Conservation (phyloP, 2,888 invertebrate species). For the Helobdella robusta region DNA sequence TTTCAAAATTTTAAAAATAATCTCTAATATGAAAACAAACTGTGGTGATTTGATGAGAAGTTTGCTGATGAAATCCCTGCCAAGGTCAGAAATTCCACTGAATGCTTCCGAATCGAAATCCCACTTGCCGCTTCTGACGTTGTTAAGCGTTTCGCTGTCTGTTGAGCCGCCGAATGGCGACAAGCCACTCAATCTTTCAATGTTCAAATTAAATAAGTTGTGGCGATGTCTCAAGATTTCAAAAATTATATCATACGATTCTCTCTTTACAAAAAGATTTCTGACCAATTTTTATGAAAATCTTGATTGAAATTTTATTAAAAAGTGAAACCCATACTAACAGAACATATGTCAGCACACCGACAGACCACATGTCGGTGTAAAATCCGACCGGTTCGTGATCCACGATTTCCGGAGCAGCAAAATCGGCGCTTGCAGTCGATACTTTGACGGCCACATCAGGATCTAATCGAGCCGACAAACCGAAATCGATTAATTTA, state of each 20-base stretch:
- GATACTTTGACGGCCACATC: constrained; percentile 97
- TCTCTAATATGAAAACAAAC: constrained; percentile 54
- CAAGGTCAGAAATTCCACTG: constrained; percentile 84
- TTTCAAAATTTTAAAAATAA: not conserved
- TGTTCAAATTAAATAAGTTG: too few species aligned
- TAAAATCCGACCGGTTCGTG: constrained; percentile 98
- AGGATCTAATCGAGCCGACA: constrained; percentile 93
- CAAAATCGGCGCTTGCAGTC: constrained; percentile 97
- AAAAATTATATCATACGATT: too few species aligned
- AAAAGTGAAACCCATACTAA: constrained; percentile 56
- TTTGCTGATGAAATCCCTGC: constrained; percentile 91
- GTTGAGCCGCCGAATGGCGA: constrained; percentile 98
- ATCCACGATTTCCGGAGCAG: constrained; percentile 97
- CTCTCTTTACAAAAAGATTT: too few species aligned
- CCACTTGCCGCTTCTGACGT: constrained; percentile 97
- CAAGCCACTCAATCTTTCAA: constrained; percentile 80
- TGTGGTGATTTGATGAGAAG: constrained; percentile 72
- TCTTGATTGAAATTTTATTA: not conserved
- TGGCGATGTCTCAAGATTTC: too few species aligned
- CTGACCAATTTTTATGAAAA: not conserved
- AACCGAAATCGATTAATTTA: constrained; percentile 97
- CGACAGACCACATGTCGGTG: constrained; percentile 99
- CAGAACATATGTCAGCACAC: constrained; percentile 94
- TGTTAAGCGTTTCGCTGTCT: constrained; percentile 92
- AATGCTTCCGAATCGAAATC: constrained; percentile 95